Evolutionary conservation across 2,888 invertebrate species (phyloP).

Genomic region (Platerodrilus igneus): DNA sequence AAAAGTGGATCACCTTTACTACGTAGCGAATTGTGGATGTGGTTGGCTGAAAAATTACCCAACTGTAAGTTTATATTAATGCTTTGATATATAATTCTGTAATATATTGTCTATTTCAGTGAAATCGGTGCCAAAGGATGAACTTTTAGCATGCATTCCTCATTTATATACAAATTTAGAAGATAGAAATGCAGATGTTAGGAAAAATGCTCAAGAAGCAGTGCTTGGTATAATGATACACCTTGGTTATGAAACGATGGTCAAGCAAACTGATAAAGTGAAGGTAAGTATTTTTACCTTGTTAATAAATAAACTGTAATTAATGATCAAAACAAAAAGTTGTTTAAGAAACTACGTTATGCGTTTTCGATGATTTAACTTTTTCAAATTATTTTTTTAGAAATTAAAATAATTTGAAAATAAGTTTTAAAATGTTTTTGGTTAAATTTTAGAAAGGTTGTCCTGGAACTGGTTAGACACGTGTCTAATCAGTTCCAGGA

Average conservation of each 20-base stretch:
- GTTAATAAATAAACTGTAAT: background rate
- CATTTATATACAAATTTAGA: constrained; percentile 77
- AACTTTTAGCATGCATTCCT: constrained; percentile 72
- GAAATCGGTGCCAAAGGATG: constrained; percentile 76
- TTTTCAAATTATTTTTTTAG: too few species aligned
- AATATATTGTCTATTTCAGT: constrained; percentile 46
- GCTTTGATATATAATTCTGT: constrained; percentile 2
- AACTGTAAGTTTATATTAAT: constrained; percentile 50
- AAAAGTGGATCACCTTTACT: constrained; percentile 80
- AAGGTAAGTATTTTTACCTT: constrained; percentile 61
- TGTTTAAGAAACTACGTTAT: too few species aligned
- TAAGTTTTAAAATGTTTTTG: too few species aligned
- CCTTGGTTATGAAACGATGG: constrained; percentile 76
- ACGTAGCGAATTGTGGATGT: constrained; percentile 75
- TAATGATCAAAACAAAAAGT: background rate
- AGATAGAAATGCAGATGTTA: constrained; percentile 86
- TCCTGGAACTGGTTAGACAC: too few species aligned
- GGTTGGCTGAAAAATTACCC: constrained; percentile 80
- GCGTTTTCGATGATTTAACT: too few species aligned
- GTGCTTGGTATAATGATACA: constrained; percentile 91
- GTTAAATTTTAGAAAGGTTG: too few species aligned
- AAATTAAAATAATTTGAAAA: too few species aligned
- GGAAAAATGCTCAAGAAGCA: constrained; percentile 86
- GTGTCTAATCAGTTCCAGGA: too few species aligned
- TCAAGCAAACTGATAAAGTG: constrained; percentile 69